These are phyloP conservation scores for Ommatoiulus sabulosus DNA, from an alignment of 2,888 invertebrate species.

Conservation along the genomic window DNA sequence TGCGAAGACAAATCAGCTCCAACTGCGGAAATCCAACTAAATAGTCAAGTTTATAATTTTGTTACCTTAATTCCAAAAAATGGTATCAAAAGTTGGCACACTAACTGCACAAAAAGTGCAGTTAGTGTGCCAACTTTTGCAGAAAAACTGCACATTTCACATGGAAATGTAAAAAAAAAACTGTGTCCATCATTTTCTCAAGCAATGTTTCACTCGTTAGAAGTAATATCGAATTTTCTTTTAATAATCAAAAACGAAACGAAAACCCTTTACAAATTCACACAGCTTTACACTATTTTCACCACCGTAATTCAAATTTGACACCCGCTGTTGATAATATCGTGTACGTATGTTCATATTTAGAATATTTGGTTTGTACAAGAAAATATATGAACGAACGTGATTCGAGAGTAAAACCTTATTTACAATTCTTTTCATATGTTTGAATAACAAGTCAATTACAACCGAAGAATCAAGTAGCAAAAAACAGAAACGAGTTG, in stretches of 20 bases:
- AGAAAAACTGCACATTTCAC: neutral
- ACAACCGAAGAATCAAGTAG: neutral
- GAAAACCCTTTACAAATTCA: neutral
- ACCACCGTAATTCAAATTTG: neutral
- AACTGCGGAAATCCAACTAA: too few species aligned
- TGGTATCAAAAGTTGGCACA: too few species aligned
- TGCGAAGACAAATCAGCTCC: neutral
- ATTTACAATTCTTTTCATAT: slow-evolving; percentile 16
- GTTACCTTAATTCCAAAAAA: too few species aligned
- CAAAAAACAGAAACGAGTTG: neutral
- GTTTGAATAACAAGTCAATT: slow-evolving; percentile 1
- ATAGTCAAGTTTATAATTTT: too few species aligned
- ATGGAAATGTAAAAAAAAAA: too few species aligned
- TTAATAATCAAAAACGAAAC: slow-evolving; percentile 46
- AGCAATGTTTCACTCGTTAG: neutral
- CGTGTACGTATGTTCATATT: slow-evolving; percentile 4
- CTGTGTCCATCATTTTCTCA: too few species aligned
- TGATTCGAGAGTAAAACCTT: neutral
- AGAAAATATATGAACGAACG: slow-evolving; percentile 31
- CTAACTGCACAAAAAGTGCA: neutral
- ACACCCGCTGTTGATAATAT: neutral
- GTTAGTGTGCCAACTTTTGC: neutral
- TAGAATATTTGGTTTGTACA: slow-evolving; percentile 9
- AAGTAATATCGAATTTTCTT: neutral
- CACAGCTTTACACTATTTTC: slow-evolving; percentile 44